Conservation (phyloP, 2,113 vertebrate genomes). For the Gymnobelideus leadbeateri region DNA sequence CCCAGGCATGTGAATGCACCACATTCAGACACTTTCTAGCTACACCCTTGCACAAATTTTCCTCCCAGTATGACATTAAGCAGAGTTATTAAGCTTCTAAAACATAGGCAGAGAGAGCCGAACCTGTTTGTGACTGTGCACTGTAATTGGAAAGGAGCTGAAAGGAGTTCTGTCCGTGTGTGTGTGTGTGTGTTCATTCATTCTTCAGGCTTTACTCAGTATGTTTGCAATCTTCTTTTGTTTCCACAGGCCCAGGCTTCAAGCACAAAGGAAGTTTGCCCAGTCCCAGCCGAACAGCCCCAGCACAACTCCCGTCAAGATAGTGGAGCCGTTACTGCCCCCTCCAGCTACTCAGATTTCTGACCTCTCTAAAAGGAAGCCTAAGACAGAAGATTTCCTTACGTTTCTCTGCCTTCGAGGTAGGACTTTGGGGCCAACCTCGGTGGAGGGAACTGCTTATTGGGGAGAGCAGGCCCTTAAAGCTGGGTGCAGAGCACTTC, state of each 20-base stretch:
- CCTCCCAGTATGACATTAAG: neutral
- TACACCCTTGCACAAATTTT: neutral
- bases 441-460: neutral
- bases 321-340: slow-evolving; percentile 93
- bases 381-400: slow-evolving; percentile 99
- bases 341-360: slow-evolving; percentile 93
- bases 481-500: accelerated
- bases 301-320: slow-evolving; percentile 98
- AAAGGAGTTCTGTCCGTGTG: neutral
- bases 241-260: slow-evolving; percentile 94
- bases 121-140: neutral
- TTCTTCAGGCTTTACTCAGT: neutral
- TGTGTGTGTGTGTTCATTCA: no score
- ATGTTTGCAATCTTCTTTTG: slow-evolving; percentile 59
- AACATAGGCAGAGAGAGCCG: neutral
- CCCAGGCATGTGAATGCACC: neutral
- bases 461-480: neutral
- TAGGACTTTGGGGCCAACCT: slow-evolving; percentile 74
- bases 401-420: slow-evolving; percentile 99
- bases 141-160: neutral
- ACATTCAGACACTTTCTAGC: neutral
- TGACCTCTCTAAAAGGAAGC: slow-evolving; percentile 98
- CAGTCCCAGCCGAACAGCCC: slow-evolving; percentile 99
- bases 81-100: neutral
- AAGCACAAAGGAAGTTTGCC: slow-evolving; percentile 99